Conservation (phyloP, 2,113 vertebrate species). For the Phalacrocorax carbo region DNA sequence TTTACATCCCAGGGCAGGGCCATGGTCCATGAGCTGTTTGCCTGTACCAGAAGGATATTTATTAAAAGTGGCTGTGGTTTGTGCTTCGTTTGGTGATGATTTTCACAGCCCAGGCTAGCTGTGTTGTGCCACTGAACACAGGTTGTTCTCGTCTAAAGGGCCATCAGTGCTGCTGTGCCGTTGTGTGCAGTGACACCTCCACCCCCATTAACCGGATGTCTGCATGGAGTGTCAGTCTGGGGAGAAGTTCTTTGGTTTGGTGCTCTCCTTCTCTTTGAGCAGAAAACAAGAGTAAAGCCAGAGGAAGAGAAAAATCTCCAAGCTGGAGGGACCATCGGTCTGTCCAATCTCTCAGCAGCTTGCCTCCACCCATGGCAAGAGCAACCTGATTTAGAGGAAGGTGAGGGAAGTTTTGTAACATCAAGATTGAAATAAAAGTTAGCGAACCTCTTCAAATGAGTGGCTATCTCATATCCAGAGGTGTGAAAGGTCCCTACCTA, state of each 20-base stretch:
- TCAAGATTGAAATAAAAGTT: neutral
- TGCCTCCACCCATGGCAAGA: neutral
- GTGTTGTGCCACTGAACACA: fast-evolving
- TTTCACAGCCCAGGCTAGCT: neutral
- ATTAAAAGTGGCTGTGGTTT: neutral
- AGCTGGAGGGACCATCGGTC: neutral
- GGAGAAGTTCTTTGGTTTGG: neutral
- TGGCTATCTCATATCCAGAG: neutral
- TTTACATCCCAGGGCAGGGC: neutral
- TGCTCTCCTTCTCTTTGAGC: neutral
- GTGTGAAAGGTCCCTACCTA: neutral
- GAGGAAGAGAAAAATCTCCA: neutral
- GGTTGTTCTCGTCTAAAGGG: neutral
- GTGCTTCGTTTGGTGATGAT: neutral
- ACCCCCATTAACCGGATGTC: fast-evolving
- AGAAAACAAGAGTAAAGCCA: neutral
- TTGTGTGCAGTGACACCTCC: neutral
- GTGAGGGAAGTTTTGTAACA: neutral
- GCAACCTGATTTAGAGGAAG: neutral
- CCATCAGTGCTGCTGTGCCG: neutral
- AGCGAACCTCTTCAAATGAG: neutral
- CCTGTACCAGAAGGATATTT: neutral
- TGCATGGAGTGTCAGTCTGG: neutral
- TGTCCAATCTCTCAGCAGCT: neutral
- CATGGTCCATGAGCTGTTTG: neutral